A percentile compares a stretch with the other conserved stretches of the same genome.
Conservation (phyloP, 1,140 invertebrate genomes). For the Drosophila lini region DNA sequence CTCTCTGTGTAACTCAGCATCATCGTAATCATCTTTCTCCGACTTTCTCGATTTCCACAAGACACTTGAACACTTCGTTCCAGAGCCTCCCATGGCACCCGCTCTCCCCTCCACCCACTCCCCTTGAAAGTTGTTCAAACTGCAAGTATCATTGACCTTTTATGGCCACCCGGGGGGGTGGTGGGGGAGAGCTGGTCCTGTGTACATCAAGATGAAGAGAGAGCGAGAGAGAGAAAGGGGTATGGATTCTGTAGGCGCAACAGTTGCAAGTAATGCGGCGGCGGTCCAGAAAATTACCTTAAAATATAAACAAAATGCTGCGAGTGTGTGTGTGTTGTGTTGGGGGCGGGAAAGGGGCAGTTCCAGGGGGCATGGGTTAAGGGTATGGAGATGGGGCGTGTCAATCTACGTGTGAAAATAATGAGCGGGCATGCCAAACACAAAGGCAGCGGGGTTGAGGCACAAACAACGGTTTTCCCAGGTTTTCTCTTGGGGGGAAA, state of each 20-base stretch:
- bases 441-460: constrained; percentile 39
- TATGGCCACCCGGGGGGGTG: neutral
- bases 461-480: constrained; percentile 39
- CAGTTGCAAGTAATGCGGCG: constrained; percentile 68
- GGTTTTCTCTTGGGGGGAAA: constrained; percentile 43
- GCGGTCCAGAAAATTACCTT: constrained; percentile 73
- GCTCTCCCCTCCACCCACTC: neutral
- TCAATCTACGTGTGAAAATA: constrained; percentile 76
- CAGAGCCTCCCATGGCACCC: constrained; percentile 9
- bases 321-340: neutral
- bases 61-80: constrained; percentile 67
- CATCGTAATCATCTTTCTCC: constrained; percentile 26
- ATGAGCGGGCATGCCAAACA: constrained; percentile 73
- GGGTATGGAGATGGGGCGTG: constrained; percentile 41
- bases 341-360: neutral
- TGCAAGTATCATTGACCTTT: constrained; percentile 80
- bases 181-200: neutral
- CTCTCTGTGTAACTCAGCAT: neutral
- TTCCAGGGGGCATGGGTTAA: neutral
- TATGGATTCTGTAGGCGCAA: constrained; percentile 59
- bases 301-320: constrained; percentile 65
- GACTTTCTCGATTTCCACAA: constrained; percentile 65
- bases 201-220: neutral
- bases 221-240: neutral
- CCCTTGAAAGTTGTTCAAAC: constrained; percentile 64